Percentiles rank a stretch among this genome's conserved stretches.
These are phyloP conservation scores for Ivindomyrus marchei DNA, from an alignment of 2,113 vertebrate species.

Conservation along the genomic window DNA sequence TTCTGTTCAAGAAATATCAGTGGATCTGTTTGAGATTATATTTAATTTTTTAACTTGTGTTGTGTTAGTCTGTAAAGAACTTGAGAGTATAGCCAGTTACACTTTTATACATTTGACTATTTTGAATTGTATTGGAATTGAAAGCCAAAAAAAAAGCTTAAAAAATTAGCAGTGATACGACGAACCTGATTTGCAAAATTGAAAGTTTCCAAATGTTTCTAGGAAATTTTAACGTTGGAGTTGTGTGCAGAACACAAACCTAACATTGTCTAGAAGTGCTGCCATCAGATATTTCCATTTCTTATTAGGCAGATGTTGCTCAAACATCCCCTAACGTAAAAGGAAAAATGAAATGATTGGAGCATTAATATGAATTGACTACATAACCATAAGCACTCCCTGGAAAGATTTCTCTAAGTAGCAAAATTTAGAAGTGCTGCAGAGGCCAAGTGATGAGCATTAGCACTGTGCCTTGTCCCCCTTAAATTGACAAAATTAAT, in stretches of 20 bases:
- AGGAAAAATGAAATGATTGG: background rate
- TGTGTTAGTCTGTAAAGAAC: background rate
- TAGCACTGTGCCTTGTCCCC: background rate
- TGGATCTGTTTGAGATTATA: background rate
- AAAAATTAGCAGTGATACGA: background rate
- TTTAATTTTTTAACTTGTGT: background rate
- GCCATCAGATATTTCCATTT: background rate
- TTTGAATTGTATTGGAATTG: background rate
- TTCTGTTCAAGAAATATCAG: background rate
- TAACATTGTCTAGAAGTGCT: background rate
- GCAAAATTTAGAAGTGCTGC: background rate
- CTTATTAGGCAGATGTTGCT: background rate
- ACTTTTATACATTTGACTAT: background rate
- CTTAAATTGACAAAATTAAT: background rate
- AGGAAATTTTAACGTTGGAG: background rate
- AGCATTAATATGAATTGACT: background rate
- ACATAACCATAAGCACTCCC: background rate
- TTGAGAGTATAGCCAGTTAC: background rate
- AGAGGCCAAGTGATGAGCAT: background rate
- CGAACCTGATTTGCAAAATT: background rate
- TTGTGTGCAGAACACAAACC: background rate
- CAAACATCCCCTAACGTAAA: background rate
- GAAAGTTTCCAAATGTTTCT: background rate
- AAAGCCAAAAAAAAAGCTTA: background rate
- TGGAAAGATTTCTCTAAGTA: background rate